Evolutionary conservation across 2,888 invertebrate genomes (phyloP).

Genomic region (Neuroscelio doddi): DNA sequence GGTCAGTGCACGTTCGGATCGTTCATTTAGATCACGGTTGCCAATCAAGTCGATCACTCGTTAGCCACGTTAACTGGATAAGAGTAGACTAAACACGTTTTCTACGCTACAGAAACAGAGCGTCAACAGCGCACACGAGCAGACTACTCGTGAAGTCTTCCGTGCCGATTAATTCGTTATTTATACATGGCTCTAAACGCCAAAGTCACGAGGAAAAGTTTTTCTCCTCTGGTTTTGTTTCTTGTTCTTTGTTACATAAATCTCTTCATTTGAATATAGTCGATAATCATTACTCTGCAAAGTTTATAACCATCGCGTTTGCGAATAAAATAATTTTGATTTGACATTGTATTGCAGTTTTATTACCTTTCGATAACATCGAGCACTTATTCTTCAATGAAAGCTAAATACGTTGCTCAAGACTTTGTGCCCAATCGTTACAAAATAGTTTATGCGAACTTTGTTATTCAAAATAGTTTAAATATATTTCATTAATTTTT

Average conservation of each 20-base stretch:
- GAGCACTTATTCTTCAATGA: constrained; percentile 17
- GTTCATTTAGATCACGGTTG: constrained; percentile 34
- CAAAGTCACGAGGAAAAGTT: constrained; percentile 20
- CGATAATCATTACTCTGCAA: constrained; percentile 13
- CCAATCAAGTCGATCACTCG: constrained; percentile 24
- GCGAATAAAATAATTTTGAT: constrained; percentile 15
- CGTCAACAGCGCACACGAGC: constrained; percentile 13
- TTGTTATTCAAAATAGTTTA: constrained; percentile 9
- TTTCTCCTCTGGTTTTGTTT: no score
- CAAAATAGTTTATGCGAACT: neutral
- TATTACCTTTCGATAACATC: constrained; percentile 23
- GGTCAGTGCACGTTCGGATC: constrained; percentile 10
- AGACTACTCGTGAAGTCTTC: constrained; percentile 9
- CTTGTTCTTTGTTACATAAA: constrained; percentile 31
- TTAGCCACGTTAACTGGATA: constrained; percentile 8
- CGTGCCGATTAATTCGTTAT: constrained; percentile 20
- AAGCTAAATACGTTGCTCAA: constrained; percentile 13
- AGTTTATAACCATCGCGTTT: constrained; percentile 18
- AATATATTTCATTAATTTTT: neutral
- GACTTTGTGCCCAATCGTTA: constrained; percentile 16
- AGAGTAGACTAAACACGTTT: constrained; percentile 28
- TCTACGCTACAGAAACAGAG: constrained; percentile 4
- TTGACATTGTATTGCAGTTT: constrained; percentile 25
- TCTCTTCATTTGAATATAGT: constrained; percentile 24
- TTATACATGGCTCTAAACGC: constrained; percentile 16